Evolutionary conservation across 2,797 vertebrate species (phyloP), one percentile per base, ranked within the genome.

Genomic region (Buceros bicornis): DNA sequence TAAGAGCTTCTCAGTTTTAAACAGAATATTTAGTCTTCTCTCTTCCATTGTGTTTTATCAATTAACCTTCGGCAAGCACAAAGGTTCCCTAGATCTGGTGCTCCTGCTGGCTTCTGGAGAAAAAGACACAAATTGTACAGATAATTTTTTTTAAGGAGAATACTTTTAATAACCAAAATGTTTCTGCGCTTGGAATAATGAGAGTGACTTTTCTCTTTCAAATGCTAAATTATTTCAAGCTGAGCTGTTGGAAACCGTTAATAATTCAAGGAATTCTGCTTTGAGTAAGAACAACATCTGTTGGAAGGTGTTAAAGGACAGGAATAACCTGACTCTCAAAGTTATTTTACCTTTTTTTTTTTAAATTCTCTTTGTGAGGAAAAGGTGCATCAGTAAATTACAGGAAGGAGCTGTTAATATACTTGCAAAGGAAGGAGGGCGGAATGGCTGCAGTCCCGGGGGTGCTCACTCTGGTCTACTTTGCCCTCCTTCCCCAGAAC

Each of bases 161-260:
- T 83, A 94, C 40, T 97, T 97, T 90, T 90, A 97, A 95, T 95
- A 97, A 95, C 90, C 78, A 95, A 94, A 97, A 92, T 95, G 87
- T 93, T 97, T 93, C 93, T 90, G 84, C 76, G 74, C 91, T 96
- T 95, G 96, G 95, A 95, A 97, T 96, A 97, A 97, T 92, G 94
- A 97, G 90, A 95, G 69, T 61, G 94, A 92, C 84, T 97, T 95
- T 96, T 95, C 84, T 76, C 97, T 97, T 97, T 97, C 97, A 97
- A 97, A 97, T 97, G 97, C 94, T 97, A 97, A 97, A 97, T 96
- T 96, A 95, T 97, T 96, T 97, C 97, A 96, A 96, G 91, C 92
- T 96, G 96, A 97, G 95, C 94, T 93, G 94, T 96, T 97, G 97
- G 97, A 97, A 96, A 94, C 91, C 91, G 96, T 98, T 97, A 96